A percentile compares a stretch with the other conserved stretches of the same genome.
phyloP scores from a whole-genome alignment of 2,888 invertebrate genomes.

The Tachina lurida region DNA sequence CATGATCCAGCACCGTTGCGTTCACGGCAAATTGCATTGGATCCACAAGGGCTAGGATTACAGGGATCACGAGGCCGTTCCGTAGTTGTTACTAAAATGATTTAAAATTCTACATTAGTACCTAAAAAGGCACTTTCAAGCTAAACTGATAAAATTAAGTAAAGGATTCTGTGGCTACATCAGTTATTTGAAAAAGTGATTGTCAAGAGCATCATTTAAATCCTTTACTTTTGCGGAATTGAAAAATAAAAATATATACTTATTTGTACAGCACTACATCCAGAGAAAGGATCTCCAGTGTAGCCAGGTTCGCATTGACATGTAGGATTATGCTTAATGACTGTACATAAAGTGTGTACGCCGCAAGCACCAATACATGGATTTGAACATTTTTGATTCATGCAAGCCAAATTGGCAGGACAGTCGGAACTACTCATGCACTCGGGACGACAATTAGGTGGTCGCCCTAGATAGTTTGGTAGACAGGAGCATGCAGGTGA shows the following conservation, averaged over 20 bases:
- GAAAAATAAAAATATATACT: conserved; percentile 77
- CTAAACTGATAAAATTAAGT: conserved; percentile 16
- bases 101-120: conserved; percentile 5
- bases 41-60: conserved; percentile 90
- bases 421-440: conserved; percentile 90
- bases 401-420: conserved; percentile 89
- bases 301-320: conserved; percentile 90
- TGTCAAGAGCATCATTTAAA: conserved; percentile 4
- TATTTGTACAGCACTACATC: conserved; percentile 85
- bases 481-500: conserved; percentile 92
- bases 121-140: not conserved
- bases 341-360: conserved; percentile 88
- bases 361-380: conserved; percentile 92
- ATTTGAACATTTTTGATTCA: conserved; percentile 90
- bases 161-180: conserved; percentile 30
- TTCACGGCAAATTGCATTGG: conserved; percentile 90
- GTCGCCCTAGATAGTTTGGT: conserved; percentile 90
- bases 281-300: conserved; percentile 90
- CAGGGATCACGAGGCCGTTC: conserved; percentile 88
- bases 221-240: conserved; percentile 27
- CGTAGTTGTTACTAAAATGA: conserved; percentile 78
- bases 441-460: conserved; percentile 92
- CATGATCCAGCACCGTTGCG: conserved; percentile 90
- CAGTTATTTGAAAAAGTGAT: not conserved
- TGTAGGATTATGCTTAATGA: conserved; percentile 90